Evolutionary conservation across 2,797 vertebrate genomes (phyloP).

Genomic region (Aotus griseimembra): DNA sequence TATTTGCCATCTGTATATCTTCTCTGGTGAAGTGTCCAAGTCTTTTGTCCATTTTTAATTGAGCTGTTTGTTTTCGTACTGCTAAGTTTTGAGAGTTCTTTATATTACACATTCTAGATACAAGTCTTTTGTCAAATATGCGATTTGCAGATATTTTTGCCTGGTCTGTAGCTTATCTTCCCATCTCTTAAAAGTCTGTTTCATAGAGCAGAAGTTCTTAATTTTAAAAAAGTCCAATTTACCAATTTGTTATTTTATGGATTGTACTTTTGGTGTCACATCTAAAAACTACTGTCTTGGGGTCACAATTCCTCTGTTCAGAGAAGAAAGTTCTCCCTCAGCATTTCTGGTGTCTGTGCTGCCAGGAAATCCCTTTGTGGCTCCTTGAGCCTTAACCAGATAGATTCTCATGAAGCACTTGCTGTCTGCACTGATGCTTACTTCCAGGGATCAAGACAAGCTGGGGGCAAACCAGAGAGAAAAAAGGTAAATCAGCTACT

Average conservation of each 20-base stretch:
- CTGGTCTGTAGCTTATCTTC: not conserved
- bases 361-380: not conserved
- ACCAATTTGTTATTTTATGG: not conserved
- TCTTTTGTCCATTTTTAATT: not conserved
- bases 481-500: not conserved
- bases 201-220: not conserved
- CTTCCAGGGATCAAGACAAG: not conserved
- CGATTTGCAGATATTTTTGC: slow-evolving; percentile 1
- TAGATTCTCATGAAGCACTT: not conserved
- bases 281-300: not conserved
- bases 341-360: not conserved
- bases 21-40: not conserved
- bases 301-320: not conserved
- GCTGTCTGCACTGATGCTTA: not conserved
- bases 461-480: not conserved
- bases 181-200: not conserved
- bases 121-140: not conserved
- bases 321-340: not conserved
- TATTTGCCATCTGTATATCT: not conserved
- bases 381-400: not conserved
- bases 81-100: slow-evolving; percentile 31
- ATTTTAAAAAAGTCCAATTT: slow-evolving; percentile 2
- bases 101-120: slow-evolving; percentile 1
- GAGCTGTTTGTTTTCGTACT: slow-evolving; percentile 7
- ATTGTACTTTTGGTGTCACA: not conserved